A percentile compares a stretch with the other conserved stretches of the same genome.
Conservation (phyloP, 2,888 invertebrate species). For the Drosophila hawaiiensis region DNA sequence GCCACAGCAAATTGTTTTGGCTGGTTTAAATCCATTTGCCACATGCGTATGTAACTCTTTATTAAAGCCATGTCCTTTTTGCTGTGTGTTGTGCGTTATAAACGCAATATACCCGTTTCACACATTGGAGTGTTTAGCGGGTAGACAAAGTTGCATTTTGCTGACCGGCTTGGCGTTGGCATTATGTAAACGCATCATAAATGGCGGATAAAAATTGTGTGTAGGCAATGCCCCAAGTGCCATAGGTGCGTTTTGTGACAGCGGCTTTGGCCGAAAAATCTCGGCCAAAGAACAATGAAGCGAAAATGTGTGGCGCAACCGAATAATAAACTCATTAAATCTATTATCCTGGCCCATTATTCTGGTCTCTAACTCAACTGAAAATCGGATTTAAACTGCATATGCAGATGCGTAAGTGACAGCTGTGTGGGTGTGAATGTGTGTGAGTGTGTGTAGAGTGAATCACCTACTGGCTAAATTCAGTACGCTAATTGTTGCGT, state of each 20-base stretch:
- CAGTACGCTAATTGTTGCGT: conserved; percentile 53
- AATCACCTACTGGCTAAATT: not conserved
- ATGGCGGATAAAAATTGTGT: conserved; percentile 29
- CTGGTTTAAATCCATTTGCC: conserved; percentile 4
- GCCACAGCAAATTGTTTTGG: not conserved
- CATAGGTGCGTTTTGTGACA: conserved; percentile 30
- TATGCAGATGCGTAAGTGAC: conserved; percentile 12
- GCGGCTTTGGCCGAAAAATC: conserved; percentile 7
- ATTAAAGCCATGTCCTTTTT: conserved; percentile 18
- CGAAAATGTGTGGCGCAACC: conserved; percentile 42
- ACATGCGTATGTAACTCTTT: not conserved
- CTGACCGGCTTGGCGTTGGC: conserved; percentile 50
- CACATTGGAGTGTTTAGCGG: conserved; percentile 6
- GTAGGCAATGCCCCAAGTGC: conserved; percentile 12
- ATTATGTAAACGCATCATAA: conserved; percentile 49
- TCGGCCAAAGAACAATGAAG: conserved; percentile 45
- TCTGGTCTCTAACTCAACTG: conserved; percentile 74
- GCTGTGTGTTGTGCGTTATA: conserved; percentile 33
- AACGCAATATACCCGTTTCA: conserved; percentile 40
- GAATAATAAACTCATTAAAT: conserved; percentile 82
- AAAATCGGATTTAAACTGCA: conserved; percentile 73
- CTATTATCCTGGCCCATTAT: conserved; percentile 81
- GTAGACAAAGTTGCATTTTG: conserved; percentile 18
- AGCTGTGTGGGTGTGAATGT: conserved; percentile 12
- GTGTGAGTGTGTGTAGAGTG: conserved; percentile 8